phyloP scores from a whole-genome alignment of 2,797 vertebrate genomes.

The Pseudopleuronectes americanus region DNA sequence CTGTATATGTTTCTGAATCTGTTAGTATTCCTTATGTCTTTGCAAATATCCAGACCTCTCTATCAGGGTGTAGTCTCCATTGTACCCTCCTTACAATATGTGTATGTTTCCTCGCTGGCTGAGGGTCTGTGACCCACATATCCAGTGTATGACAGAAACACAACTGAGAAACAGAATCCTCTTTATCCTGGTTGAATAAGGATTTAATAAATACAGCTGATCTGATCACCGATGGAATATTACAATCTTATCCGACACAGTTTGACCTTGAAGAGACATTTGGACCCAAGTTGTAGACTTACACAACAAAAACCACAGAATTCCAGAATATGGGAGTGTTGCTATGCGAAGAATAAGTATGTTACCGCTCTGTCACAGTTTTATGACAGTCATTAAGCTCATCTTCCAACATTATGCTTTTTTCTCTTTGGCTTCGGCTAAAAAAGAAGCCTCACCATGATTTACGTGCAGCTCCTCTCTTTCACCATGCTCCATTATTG shows the following conservation, averaged over 20 bases:
- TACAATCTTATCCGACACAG: background rate
- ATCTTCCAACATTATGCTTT: constrained; percentile 4
- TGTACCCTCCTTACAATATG: background rate
- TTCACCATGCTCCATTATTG: constrained; percentile 16
- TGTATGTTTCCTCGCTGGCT: background rate
- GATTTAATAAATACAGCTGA: background rate
- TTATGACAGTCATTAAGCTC: constrained; percentile 26
- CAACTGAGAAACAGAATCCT: background rate
- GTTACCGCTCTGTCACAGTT: background rate
- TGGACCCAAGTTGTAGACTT: background rate
- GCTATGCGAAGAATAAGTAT: background rate
- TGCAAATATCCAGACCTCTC: background rate
- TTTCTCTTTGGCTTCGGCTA: constrained; percentile 39
- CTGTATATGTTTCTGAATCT: background rate
- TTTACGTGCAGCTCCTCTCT: constrained; percentile 26
- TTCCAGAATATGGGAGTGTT: background rate
- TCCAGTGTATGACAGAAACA: background rate
- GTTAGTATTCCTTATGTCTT: background rate
- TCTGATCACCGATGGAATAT: background rate
- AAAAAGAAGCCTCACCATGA: constrained; percentile 35
- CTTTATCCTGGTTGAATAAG: background rate
- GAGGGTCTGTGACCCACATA: background rate
- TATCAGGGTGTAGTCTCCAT: background rate
- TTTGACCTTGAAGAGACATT: background rate
- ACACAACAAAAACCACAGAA: background rate